phyloP scores from a whole-genome alignment of 2,113 vertebrate genomes.

The Sinocyclocheilus maitianheensis region DNA sequence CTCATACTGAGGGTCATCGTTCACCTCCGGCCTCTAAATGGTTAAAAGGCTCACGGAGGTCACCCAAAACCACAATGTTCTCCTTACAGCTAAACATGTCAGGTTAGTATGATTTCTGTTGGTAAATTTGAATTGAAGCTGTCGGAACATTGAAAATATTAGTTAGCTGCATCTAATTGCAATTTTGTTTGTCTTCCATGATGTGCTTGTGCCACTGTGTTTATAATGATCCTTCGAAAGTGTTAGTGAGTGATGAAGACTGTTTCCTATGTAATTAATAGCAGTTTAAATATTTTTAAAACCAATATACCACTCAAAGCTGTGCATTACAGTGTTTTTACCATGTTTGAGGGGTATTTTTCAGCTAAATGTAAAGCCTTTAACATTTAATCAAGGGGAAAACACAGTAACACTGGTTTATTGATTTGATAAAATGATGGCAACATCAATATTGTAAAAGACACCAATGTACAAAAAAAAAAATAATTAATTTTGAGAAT shows the following conservation, averaged over 20 bases:
- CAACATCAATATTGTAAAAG: neutral
- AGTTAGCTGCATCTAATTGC: neutral
- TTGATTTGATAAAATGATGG: neutral
- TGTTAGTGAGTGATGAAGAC: neutral
- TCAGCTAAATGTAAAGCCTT: neutral
- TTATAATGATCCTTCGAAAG: neutral
- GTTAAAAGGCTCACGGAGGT: neutral
- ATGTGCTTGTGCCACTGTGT: neutral
- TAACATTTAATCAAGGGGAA: neutral
- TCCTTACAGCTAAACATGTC: constrained; percentile 19
- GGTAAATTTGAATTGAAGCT: neutral
- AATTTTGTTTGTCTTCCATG: neutral
- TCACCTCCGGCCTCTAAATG: neutral
- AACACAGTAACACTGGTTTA: neutral
- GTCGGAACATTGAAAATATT: neutral
- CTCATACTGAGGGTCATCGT: neutral
- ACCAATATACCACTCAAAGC: neutral
- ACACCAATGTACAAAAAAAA: neutral
- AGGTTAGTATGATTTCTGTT: constrained; percentile 46
- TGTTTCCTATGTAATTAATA: neutral
- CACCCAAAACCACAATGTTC: neutral
- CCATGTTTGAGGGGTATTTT: neutral
- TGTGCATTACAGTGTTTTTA: neutral
- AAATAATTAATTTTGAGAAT: neutral
- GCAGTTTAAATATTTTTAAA: neutral